Conservation (phyloP, 2,113 vertebrate species). For the Scatophagus argus region DNA sequence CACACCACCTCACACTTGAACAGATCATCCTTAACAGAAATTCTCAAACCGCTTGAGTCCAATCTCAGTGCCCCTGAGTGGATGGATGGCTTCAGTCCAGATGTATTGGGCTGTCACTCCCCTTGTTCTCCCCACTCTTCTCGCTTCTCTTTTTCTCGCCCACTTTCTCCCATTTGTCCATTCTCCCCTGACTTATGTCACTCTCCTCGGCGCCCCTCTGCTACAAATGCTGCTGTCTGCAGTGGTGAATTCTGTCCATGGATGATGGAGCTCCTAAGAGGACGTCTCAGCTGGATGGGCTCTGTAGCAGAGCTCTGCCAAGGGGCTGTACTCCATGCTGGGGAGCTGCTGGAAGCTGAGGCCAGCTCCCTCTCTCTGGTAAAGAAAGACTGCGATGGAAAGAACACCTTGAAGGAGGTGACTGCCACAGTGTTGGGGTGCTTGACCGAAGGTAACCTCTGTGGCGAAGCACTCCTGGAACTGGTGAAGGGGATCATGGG, state of each 20-base stretch:
- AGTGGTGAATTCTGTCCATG: conserved; percentile 59
- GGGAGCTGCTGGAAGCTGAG: conserved; percentile 60
- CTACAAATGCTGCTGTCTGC: conserved; percentile 26
- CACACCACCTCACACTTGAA: conserved; percentile 20
- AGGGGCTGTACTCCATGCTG: conserved; percentile 57
- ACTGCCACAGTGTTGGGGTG: conserved; percentile 2
- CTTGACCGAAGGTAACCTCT: conserved; percentile 18
- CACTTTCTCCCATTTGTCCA: conserved; percentile 35
- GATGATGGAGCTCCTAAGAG: conserved; percentile 62
- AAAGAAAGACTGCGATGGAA: conserved; percentile 39
- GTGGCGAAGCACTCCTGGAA: conserved; percentile 42
- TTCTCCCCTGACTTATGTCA: conserved; percentile 9
- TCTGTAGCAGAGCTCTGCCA: conserved; percentile 64
- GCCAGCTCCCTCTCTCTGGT: conserved; percentile 55
- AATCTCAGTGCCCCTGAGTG: conserved; percentile 40
- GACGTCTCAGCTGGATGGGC: conserved; percentile 44
- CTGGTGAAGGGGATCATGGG: conserved; percentile 66
- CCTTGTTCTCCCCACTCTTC: conserved; percentile 41
- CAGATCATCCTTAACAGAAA: conserved; percentile 11
- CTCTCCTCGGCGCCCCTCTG: conserved; percentile 9
- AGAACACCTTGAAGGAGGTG: conserved; percentile 55
- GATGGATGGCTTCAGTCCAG: conserved; percentile 19
- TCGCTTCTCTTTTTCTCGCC: conserved; percentile 12
- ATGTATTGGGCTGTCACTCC: background rate
- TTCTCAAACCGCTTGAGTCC: conserved; percentile 17